A percentile compares a stretch with the other conserved stretches of the same genome.
Conservation (phyloP, 1,140 invertebrate species). For the Bombus sylvicola region DNA sequence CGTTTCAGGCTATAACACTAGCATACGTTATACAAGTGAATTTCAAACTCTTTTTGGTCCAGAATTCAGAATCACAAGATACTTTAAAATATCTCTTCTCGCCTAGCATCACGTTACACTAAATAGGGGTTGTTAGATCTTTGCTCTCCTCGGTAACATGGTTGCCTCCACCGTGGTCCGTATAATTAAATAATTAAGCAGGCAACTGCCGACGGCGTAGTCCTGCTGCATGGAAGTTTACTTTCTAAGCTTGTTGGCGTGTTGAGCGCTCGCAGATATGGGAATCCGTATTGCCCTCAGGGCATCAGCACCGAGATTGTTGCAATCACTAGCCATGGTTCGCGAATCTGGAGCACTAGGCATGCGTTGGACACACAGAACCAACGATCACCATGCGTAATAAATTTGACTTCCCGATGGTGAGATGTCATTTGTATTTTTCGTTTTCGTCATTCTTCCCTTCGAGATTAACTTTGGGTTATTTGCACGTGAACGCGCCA, state of each 20-base stretch:
- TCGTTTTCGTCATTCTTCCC: background rate
- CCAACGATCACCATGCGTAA: background rate
- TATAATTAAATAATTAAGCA: conserved; percentile 59
- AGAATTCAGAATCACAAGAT: background rate
- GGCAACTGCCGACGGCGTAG: conserved; percentile 36
- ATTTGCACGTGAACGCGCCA: background rate
- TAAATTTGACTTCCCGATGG: conserved; percentile 25
- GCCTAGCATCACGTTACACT: background rate
- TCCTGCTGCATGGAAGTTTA: conserved; percentile 38
- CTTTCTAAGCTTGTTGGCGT: conserved; percentile 55
- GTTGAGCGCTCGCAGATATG: conserved; percentile 69
- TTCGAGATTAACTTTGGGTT: too few relatives aligned
- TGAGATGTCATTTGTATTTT: conserved; percentile 2
- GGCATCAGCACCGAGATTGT: conserved; percentile 52
- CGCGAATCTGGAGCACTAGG: conserved; percentile 66
- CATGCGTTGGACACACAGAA: conserved; percentile 23
- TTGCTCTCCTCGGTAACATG: background rate
- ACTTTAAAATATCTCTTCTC: too few relatives aligned
- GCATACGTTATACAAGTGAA: too few relatives aligned
- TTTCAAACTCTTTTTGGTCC: background rate
- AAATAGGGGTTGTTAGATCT: conserved; percentile 9
- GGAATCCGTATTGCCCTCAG: conserved; percentile 72
- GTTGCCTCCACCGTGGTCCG: background rate
- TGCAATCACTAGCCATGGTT: conserved; percentile 65
- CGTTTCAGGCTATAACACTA: too few relatives aligned